Evolutionary conservation across 2,888 invertebrate genomes (phyloP).

Genomic region (Nymphalis polychloros): DNA sequence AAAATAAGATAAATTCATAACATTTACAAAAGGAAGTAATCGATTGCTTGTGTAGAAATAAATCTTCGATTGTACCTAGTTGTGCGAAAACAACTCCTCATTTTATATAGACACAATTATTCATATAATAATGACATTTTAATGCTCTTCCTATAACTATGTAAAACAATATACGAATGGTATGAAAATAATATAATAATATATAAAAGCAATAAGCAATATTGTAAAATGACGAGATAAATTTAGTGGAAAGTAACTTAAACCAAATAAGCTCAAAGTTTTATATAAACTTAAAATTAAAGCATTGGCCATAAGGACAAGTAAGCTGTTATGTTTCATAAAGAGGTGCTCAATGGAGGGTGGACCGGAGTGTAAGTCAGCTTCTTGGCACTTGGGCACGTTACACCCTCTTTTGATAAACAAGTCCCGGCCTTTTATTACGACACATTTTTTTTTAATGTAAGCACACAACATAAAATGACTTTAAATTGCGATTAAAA

Average conservation of each 20-base stretch:
- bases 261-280: too few relatives aligned
- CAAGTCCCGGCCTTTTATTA: slow-evolving; percentile 11
- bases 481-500: background rate
- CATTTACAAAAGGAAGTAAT: background rate
- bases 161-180: too few relatives aligned
- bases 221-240: too few relatives aligned
- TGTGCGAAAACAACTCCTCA: too few relatives aligned
- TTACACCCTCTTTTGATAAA: slow-evolving; percentile 45
- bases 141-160: too few relatives aligned
- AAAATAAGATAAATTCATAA: slow-evolving; percentile 1
- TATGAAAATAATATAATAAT: too few relatives aligned
- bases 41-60: too few relatives aligned
- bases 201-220: too few relatives aligned
- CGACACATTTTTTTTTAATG: background rate
- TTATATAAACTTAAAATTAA: background rate
- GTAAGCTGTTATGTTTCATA: slow-evolving; percentile 25
- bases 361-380: slow-evolving; percentile 44
- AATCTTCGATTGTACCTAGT: too few relatives aligned
- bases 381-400: slow-evolving; percentile 70
- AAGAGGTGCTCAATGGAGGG: slow-evolving; percentile 59
- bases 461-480: background rate
- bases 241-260: too few relatives aligned
- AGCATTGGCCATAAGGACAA: slow-evolving; percentile 16
- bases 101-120: too few relatives aligned
- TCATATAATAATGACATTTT: too few relatives aligned